Evolutionary conservation across 2,797 vertebrate genomes (phyloP), one percentile per base, ranked within the genome.

Genomic region (Kryptopterus vitreolus): DNA sequence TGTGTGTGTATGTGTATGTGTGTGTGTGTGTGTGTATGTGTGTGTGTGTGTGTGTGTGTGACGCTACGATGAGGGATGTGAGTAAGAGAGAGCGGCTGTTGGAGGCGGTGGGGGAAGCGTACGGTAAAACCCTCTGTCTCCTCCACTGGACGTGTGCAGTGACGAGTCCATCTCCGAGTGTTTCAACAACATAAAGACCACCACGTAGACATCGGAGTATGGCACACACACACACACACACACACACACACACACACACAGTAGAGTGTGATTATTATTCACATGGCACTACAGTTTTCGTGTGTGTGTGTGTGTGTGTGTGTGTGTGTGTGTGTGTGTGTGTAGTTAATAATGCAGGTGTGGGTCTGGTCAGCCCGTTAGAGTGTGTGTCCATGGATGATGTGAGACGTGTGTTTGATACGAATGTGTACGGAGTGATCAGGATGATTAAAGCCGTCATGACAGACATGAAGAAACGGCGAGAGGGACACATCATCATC

Each of bases 301-400:
- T 18, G 5, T 33, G 13, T 52, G 48, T 52, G 48, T 52, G 48
- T 52, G 48, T 52, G 48, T 52, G 48, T 52, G 8, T 62, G 29
- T 62, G 59, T 61, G 26, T 58, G 57, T 62, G 61, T 62, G 61
- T 63, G 31, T 16, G 20, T 78, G 38, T 80, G 33, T 77, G 22
- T 76, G 29, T 58, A 96, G 95, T 95, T 83, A 96, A 94, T 85
- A 96, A 95, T 0, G 95, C 95, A 0, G 96, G 95, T 0, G 92
- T 95, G 2, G 94, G 94, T 59, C 92, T 96, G 83, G 94, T 92
- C 43, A 94, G 95, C 0, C 92, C 92, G 0, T 11, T 94, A 77
- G 94, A 96, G 86, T 93, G 92, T 86, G 93, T 94, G 85, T 89
- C 92, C 71, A 90, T 95, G 24, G 91, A 93, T 0, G 93, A 93